Evolutionary conservation across 2,888 invertebrate species (phyloP).

Genomic region (Nemapogon koenigi): DNA sequence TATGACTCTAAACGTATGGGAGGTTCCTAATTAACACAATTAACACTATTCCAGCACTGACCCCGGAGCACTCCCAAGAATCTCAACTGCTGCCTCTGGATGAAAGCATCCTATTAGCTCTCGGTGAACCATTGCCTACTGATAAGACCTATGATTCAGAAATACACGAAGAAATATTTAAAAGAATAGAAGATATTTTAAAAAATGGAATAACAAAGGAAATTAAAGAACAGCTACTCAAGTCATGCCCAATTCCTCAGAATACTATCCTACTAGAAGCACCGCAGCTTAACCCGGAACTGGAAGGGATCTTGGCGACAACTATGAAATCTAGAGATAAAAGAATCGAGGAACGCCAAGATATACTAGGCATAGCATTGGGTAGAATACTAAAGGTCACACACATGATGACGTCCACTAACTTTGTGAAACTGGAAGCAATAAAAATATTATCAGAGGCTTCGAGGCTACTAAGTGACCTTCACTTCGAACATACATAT

Average conservation of each 20-base stretch:
- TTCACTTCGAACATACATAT: conserved; percentile 1
- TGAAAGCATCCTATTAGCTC: too few relatives aligned
- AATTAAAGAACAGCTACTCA: conserved; percentile 1
- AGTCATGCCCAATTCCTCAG: background rate
- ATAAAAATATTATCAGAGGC: background rate
- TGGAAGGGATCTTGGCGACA: background rate
- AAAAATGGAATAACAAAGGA: background rate
- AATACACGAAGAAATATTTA: background rate
- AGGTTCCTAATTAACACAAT: too few relatives aligned
- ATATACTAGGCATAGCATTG: background rate
- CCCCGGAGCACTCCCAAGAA: too few relatives aligned
- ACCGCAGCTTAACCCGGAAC: conserved; percentile 2
- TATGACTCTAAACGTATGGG: too few relatives aligned
- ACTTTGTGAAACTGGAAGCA: background rate
- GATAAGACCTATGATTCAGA: background rate
- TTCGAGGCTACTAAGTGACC: background rate
- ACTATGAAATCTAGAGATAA: background rate
- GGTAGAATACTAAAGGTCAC: conserved; percentile 3
- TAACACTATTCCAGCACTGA: too few relatives aligned
- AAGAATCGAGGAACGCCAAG: background rate
- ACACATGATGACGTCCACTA: background rate
- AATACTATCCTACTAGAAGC: background rate
- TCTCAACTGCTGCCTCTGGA: too few relatives aligned
- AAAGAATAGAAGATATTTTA: background rate
- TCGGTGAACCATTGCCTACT: background rate